phyloP scores from a whole-genome alignment of 1,140 invertebrate genomes.

The Gryon sp. region DNA sequence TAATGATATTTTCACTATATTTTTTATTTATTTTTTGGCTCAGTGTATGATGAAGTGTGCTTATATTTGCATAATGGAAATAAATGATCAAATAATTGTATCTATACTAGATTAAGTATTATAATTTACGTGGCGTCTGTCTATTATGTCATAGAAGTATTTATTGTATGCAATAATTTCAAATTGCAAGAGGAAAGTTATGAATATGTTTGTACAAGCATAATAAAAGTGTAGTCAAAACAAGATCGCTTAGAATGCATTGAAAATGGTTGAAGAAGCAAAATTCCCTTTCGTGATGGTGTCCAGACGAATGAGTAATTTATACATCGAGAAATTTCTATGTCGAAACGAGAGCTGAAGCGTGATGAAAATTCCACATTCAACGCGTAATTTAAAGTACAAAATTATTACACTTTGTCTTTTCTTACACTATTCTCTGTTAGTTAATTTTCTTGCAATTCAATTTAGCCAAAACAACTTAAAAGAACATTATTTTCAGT shows the following conservation, averaged over 20 bases:
- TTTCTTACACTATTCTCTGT: neutral
- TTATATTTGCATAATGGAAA: no score
- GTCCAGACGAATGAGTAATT: constrained; percentile 22
- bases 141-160: constrained; percentile 6
- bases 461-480: no score
- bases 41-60: no score
- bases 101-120: constrained; percentile 13
- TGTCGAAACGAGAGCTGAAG: constrained; percentile 40
- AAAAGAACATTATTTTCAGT: no score
- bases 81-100: no score
- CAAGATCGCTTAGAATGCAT: constrained; percentile 11
- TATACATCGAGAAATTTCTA: constrained; percentile 26
- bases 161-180: constrained; percentile 23
- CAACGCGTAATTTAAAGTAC: constrained; percentile 1
- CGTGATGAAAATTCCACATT: constrained; percentile 30
- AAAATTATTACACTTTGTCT: constrained; percentile 21
- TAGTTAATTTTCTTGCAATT: no score
- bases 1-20: no score
- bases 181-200: constrained; percentile 40
- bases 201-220: neutral
- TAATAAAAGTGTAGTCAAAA: constrained; percentile 15
- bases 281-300: constrained; percentile 40
- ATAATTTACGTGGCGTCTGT: neutral
- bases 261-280: constrained; percentile 38
- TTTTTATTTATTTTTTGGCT: no score